These are phyloP conservation scores for Drosophila busckii DNA, from an alignment of 1,140 invertebrate species.

Conservation along the genomic window DNA sequence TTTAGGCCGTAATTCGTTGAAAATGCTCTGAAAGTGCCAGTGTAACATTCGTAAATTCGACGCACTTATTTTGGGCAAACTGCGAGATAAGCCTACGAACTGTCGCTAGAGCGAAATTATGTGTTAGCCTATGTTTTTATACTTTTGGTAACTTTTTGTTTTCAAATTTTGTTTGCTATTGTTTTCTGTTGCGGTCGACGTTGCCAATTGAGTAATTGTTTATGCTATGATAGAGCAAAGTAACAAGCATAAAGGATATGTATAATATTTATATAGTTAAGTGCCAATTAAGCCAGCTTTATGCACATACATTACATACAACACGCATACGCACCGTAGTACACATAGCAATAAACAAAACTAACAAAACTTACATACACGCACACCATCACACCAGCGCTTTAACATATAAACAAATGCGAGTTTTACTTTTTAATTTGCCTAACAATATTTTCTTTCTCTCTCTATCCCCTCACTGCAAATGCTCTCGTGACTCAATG, in stretches of 20 bases:
- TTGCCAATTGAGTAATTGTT: conserved; percentile 75
- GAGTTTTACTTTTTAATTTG: conserved; percentile 53
- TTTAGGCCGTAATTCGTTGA: conserved; percentile 64
- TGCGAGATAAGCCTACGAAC: conserved; percentile 58
- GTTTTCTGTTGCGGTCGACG: conserved; percentile 52
- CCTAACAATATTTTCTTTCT: conserved; percentile 47
- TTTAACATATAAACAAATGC: conserved; percentile 11
- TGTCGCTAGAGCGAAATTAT: conserved; percentile 18
- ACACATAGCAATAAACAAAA: conserved; percentile 18
- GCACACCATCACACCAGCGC: conserved; percentile 12
- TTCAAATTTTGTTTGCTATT: conserved; percentile 4
- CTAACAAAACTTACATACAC: conserved; percentile 41
- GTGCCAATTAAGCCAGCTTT: conserved; percentile 16
- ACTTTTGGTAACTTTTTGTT: conserved; percentile 11
- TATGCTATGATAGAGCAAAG: conserved; percentile 43
- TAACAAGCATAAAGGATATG: conserved; percentile 24
- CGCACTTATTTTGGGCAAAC: conserved; percentile 36
- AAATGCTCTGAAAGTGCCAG: conserved; percentile 64
- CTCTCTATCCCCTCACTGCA: conserved; percentile 15
- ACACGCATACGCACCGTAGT: conserved; percentile 58
- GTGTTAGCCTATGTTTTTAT: conserved; percentile 7
- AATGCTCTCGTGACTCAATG: conserved; percentile 26
- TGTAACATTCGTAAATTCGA: conserved; percentile 60
- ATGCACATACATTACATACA: conserved; percentile 31
- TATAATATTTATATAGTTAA: conserved; percentile 43